Percentiles rank a stretch among this genome's conserved stretches.
phyloP scores from a whole-genome alignment of 2,797 vertebrate genomes.

The Oophaga sylvatica region DNA sequence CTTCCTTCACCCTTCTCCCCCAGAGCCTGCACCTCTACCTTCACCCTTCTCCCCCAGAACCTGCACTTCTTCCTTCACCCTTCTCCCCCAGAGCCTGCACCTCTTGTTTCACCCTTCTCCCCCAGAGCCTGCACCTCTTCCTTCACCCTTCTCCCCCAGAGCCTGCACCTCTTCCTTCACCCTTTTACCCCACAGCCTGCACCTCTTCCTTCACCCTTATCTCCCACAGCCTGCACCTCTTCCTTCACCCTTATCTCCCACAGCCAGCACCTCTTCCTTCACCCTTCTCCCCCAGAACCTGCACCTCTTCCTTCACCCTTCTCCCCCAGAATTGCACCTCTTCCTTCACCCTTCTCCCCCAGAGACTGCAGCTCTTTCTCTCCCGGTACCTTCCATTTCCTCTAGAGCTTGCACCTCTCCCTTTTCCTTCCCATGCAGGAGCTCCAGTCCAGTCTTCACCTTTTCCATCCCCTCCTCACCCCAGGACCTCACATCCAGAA shows the following conservation, averaged over 20 bases:
- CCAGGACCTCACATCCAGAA: neutral
- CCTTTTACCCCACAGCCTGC: slow-evolving; percentile 15
- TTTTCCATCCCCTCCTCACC: neutral
- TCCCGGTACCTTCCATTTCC: neutral
- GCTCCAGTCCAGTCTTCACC: neutral
- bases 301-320: neutral
- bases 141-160: slow-evolving; percentile 9
- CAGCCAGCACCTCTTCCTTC: neutral
- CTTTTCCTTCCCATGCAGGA: neutral
- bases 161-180: slow-evolving; percentile 22
- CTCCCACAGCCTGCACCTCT: neutral
- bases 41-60: slow-evolving; percentile 13
- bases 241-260: neutral
- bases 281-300: slow-evolving; percentile 32
- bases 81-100: neutral
- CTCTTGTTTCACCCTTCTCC: no score
- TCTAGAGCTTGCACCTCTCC: neutral
- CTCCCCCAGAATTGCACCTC: slow-evolving; percentile 11
- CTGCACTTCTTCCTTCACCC: neutral
- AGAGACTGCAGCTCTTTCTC: neutral
- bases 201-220: neutral
- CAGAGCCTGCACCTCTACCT: slow-evolving; percentile 20
- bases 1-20: neutral
- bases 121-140: neutral
- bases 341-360: neutral